These are phyloP conservation scores for Rutilus rutilus DNA, from an alignment of 2,113 vertebrate species.

Conservation along the genomic window DNA sequence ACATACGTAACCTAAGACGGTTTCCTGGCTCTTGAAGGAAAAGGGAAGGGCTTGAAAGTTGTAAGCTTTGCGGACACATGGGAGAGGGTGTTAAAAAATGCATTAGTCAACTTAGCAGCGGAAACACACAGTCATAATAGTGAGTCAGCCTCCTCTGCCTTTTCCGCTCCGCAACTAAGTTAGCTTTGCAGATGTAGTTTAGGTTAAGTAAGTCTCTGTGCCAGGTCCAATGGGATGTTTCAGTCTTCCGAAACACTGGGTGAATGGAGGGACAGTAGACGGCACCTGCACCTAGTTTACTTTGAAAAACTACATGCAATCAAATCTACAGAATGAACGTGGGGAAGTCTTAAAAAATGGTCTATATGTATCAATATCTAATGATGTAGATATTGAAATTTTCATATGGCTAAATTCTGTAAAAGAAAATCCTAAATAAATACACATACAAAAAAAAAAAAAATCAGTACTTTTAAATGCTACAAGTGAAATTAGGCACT, in stretches of 20 bases:
- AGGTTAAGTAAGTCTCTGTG: constrained; percentile 4
- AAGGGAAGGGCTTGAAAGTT: constrained; percentile 7
- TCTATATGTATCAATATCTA: no score
- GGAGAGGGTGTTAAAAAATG: constrained; percentile 57
- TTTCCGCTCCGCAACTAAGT: constrained; percentile 35
- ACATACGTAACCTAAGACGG: no score
- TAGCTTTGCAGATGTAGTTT: constrained; percentile 1
- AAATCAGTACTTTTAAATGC: no score
- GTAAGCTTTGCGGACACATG: constrained; percentile 26
- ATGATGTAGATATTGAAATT: no score
- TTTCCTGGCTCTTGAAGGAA: background rate
- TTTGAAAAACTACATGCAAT: background rate
- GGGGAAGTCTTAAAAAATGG: no score
- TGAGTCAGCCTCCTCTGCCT: constrained; percentile 50
- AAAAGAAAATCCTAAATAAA: no score
- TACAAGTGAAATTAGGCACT: no score
- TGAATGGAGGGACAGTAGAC: background rate
- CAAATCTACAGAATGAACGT: background rate
- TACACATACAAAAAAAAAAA: no score
- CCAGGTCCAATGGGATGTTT: constrained; percentile 1
- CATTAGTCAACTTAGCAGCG: constrained; percentile 53
- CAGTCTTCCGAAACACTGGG: background rate
- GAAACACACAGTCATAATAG: constrained; percentile 55
- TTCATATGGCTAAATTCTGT: no score
- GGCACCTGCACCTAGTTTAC: background rate